Base-by-base conservation (phyloP, 2,113 vertebrate species). In the Chlorodrepanis virens region DNA sequence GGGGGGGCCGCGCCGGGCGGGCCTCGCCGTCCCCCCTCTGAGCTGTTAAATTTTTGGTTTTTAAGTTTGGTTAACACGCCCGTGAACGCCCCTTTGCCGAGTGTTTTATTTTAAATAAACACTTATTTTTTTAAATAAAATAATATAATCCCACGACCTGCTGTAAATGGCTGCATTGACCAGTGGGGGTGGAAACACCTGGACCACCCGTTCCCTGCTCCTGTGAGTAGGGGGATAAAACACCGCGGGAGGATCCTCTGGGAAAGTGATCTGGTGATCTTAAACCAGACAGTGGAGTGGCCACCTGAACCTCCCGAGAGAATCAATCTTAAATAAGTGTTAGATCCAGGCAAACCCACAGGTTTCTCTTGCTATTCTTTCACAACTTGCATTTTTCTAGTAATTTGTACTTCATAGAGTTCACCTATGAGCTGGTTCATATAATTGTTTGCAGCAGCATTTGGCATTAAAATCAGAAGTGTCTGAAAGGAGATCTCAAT, bases 61-160 rank as follows among this genome's bases (percentile, higher is more conserved):
- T 85, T 33, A 23, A n/a, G 35, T 50, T 24, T 31, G 15, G 53
- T 64, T 81, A 72, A 64, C 56, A 11, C 2, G 20, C 11, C 75
- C 6, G 2, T 23, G 15, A 60, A 40, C 3, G 37, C 19, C 9
- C n/a, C 37, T 13, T 9, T 45, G 53, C 29, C 25, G 4, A 50
- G 45, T 19, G 65, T 57, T 74, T 63, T 72, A 35, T 85, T 80
- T 89, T 74, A 87, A 96, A 90, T 91, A 95, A 97, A 97, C 27
- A 8, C 1, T 1, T 33, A 0, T 33, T 54, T 65, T 61, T 67
- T 33, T 6, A 2, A 84, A 12, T 15, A 6, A 61, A 50, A n/a
- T 4, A 31, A 2, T 12, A 21, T 10, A 31, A 24, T n/a, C 24
- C 9, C 14, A 24, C 0, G 12, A 64, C 24, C 31, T 15, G 59